phyloP scores from a whole-genome alignment of 2,797 vertebrate species.

The Poeciliopsis paucimaculata region DNA sequence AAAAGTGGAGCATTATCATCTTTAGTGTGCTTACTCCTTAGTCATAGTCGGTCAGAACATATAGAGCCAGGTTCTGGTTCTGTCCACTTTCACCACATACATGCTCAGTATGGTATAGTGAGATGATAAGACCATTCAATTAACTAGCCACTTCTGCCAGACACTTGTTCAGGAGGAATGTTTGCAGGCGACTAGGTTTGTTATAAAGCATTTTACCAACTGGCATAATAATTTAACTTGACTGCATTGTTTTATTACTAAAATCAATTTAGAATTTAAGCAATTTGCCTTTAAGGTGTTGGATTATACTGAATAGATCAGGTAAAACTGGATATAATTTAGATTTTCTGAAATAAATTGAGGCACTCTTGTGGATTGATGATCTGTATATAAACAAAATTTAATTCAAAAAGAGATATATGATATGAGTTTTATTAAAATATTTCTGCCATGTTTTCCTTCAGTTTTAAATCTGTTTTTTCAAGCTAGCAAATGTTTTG shows the following conservation, averaged over 20 bases:
- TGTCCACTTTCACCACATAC: too few relatives aligned
- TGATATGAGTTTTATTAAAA: not conserved
- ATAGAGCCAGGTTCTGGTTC: not conserved
- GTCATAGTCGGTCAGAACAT: not conserved
- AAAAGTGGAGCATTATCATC: too few relatives aligned
- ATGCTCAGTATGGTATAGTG: too few relatives aligned
- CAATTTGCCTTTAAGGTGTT: not conserved
- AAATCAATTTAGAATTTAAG: not conserved
- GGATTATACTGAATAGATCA: not conserved
- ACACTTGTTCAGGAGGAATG: not conserved
- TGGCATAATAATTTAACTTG: not conserved
- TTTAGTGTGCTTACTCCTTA: too few relatives aligned
- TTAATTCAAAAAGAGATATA: not conserved
- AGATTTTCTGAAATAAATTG: not conserved
- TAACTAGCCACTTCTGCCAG: not conserved
- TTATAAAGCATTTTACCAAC: not conserved
- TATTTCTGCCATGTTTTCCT: not conserved
- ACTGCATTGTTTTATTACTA: not conserved
- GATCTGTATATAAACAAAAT: not conserved
- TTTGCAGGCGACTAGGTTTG: not conserved
- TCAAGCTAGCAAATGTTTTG: not conserved
- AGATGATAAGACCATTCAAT: not conserved
- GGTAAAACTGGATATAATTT: not conserved
- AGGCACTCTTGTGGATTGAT: not conserved
- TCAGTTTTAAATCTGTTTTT: not conserved